Percentiles rank a stretch among this genome's conserved stretches.
Conservation (phyloP, 2,113 vertebrate genomes). For the Calidris pugnax region DNA sequence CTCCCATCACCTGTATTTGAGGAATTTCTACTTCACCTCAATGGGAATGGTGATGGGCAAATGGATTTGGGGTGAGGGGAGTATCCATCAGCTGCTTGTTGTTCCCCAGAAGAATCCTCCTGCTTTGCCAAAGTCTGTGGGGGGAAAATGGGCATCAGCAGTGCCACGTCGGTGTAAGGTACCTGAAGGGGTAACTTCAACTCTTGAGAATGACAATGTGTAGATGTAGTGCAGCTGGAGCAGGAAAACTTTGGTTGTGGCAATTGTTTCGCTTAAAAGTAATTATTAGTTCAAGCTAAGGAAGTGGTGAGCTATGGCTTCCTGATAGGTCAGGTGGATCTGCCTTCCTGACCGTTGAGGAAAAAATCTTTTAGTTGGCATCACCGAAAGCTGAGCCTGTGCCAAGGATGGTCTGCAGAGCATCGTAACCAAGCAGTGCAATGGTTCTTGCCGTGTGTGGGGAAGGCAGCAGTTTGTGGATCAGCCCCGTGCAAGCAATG, state of each 20-base stretch:
- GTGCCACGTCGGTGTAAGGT: accelerated
- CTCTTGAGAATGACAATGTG: neutral
- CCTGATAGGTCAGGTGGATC: too few relatives aligned
- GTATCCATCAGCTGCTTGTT: neutral
- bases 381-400: neutral
- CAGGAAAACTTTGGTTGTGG: neutral
- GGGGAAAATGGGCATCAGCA: accelerated
- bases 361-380: neutral
- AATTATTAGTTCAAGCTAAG: neutral
- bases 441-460: neutral
- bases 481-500: neutral
- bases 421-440: accelerated
- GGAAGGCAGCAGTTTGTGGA: neutral
- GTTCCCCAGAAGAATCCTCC: neutral
- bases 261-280: neutral
- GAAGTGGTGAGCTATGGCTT: neutral
- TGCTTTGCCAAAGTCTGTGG: accelerated
- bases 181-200: too few relatives aligned
- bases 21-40: neutral
- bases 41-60: neutral
- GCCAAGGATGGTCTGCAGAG: neutral
- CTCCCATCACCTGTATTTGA: neutral
- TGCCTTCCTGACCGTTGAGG: neutral
- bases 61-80: too few relatives aligned
- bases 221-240: neutral